Conservation (phyloP, 2,797 vertebrate genomes). For the Emydoidea blandingii region DNA sequence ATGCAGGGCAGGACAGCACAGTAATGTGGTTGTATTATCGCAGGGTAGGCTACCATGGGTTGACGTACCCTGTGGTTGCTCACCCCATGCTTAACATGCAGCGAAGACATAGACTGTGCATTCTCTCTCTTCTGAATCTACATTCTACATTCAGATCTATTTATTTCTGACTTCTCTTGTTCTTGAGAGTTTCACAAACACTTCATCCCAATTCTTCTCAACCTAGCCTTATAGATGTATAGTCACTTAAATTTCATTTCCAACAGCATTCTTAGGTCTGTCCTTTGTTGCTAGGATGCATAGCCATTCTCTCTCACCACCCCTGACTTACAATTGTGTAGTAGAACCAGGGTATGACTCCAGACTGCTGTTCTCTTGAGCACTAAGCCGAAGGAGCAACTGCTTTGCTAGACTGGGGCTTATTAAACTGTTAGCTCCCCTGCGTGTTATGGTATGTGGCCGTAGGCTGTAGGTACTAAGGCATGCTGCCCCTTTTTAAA, state of each 20-base stretch:
- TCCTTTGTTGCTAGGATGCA: constrained; percentile 23
- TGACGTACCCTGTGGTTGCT: neutral
- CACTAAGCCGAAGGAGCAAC: neutral
- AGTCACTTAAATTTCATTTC: constrained; percentile 6
- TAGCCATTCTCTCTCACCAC: neutral
- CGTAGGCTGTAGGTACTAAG: constrained; percentile 42
- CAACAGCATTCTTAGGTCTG: constrained; percentile 7
- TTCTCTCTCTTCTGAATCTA: neutral
- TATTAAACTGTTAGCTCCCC: constrained; percentile 54
- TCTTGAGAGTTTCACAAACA: constrained; percentile 11
- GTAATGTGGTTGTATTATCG: neutral
- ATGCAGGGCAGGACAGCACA: neutral
- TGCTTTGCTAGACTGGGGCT: constrained; percentile 29
- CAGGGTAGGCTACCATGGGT: neutral
- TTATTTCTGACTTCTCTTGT: constrained; percentile 31
- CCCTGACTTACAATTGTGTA: neutral
- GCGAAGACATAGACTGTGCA: neutral
- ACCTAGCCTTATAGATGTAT: constrained; percentile 14
- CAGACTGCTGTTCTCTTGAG: constrained; percentile 22
- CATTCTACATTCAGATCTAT: neutral
- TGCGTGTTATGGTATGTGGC: constrained; percentile 40
- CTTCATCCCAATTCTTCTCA: constrained; percentile 9
- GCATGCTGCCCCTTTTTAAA: constrained; percentile 57
- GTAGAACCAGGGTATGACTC: neutral
- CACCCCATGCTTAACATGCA: neutral